Conservation (phyloP, 2,888 invertebrate genomes). For the Drosophila melanosoma region DNA sequence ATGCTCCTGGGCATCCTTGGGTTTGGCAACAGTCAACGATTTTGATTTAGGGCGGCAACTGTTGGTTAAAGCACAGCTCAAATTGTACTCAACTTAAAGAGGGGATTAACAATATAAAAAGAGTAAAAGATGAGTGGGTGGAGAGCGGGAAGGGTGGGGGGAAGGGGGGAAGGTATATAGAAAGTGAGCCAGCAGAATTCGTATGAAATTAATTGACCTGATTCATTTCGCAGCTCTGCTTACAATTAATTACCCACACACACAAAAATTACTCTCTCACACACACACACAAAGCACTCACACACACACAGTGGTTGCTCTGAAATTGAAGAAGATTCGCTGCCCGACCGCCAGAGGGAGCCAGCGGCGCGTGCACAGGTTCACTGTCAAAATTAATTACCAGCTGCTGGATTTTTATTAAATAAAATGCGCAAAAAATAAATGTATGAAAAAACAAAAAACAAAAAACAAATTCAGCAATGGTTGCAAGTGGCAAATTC, state of each 20-base stretch:
- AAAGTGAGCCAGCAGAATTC: slow-evolving; percentile 31
- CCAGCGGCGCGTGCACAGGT: slow-evolving; percentile 68
- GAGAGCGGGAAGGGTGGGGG: not conserved
- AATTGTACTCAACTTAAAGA: slow-evolving; percentile 34
- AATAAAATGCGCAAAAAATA: slow-evolving; percentile 64
- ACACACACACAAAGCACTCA: not conserved
- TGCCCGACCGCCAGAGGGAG: slow-evolving; percentile 36
- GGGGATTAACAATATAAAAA: not conserved
- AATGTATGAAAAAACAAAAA: slow-evolving; percentile 42
- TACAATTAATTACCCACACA: slow-evolving; percentile 82
- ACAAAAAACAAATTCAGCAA: slow-evolving; percentile 14
- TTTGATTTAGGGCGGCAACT: slow-evolving; percentile 52
- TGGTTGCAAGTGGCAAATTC: slow-evolving; percentile 43
- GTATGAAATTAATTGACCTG: slow-evolving; percentile 83
- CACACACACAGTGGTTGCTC: slow-evolving; percentile 16
- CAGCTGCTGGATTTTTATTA: slow-evolving; percentile 74
- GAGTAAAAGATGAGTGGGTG: not conserved
- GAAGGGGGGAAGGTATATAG: not conserved
- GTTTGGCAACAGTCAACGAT: slow-evolving; percentile 21
- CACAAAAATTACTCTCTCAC: slow-evolving; percentile 1
- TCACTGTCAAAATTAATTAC: slow-evolving; percentile 81
- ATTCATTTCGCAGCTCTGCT: slow-evolving; percentile 79
- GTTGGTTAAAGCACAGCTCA: slow-evolving; percentile 41
- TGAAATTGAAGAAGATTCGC: slow-evolving; percentile 62
- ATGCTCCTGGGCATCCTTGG: slow-evolving; percentile 3